Base-by-base conservation (phyloP, 37 sponge, comb jelly and placozoan genomes). In the Spongilla lacustris region DNA sequence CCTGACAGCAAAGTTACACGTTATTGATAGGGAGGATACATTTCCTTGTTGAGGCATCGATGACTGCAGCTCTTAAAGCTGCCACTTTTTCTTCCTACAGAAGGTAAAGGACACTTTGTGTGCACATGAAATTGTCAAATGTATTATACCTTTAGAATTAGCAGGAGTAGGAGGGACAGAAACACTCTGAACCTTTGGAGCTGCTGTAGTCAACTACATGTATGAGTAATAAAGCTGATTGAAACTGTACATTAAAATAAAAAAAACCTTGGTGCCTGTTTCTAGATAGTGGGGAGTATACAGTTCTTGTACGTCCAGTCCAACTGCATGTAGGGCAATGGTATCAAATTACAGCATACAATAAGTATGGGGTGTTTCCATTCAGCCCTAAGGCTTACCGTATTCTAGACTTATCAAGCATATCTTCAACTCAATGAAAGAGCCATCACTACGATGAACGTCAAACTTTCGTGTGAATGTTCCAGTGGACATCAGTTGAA, bases 401-500 rank as follows among this genome's bases (percentile, higher is more conserved):
- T 86, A 84, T 50, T 94, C 92, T 49, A 91, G 28, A 71, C 89
- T 86, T 67, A 94, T 86, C 41, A 79, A 68, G 70, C 85, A 78
- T 13, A 88, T 37, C 27, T 70, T 76, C 49, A 94, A 71, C 36
- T 94, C 92, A 94, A 81, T 85, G 2, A 68, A 27, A 27, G 81
- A 76, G 30, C 34, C 27, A 1, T 25, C 50, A 36, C 74, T 50
- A 28, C 86, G 68, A 23, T 69, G 67, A 0, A 94, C 86, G 49
- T 74, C 58, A 26, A 94, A 23, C 72, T 71, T 91, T 27, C 86
- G 81, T 27, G 67, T 66, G 66, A 85, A 85, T 33, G 67, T 36
- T 24, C 95, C 91, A 29, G 49, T 72, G 3, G 46, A 2, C 74
- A 89, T 28, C 68, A 93, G 67, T 50, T 88, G 84, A 73, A 84